These are phyloP conservation scores for Maconellicoccus hirsutus DNA, from an alignment of 1,140 invertebrate genomes.

Conservation along the genomic window DNA sequence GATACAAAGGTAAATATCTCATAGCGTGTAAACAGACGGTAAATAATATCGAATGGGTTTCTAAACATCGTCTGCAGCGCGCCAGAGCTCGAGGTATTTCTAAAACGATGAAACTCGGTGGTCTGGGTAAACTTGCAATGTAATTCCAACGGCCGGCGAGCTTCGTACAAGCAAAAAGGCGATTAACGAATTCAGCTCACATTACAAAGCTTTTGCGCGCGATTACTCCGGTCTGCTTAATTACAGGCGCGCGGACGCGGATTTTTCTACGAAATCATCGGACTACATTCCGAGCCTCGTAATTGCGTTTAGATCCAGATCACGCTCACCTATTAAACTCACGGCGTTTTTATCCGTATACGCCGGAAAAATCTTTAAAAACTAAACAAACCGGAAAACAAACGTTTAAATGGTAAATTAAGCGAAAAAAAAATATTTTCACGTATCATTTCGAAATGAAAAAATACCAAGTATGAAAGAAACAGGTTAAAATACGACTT, in stretches of 20 bases:
- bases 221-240: too few relatives aligned
- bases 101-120: too few relatives aligned
- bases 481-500: constrained; percentile 1
- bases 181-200: too few relatives aligned
- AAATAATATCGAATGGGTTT: too few relatives aligned
- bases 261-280: background rate
- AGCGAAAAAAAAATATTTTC: background rate
- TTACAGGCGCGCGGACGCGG: background rate
- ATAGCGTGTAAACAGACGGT: too few relatives aligned
- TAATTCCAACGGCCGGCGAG: too few relatives aligned
- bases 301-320: constrained; percentile 4
- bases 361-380: background rate
- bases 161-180: too few relatives aligned
- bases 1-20: too few relatives aligned
- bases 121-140: too few relatives aligned
- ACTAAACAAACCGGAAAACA: background rate
- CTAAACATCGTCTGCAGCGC: too few relatives aligned
- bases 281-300: background rate
- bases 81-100: too few relatives aligned
- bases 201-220: too few relatives aligned
- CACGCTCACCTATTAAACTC: constrained; percentile 2
- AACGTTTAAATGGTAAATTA: background rate
- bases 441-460: background rate
- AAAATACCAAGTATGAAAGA: background rate
- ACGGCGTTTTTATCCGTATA: background rate